phyloP scores from a whole-genome alignment of 2,113 vertebrate genomes.

The Rhombomys opimus region DNA sequence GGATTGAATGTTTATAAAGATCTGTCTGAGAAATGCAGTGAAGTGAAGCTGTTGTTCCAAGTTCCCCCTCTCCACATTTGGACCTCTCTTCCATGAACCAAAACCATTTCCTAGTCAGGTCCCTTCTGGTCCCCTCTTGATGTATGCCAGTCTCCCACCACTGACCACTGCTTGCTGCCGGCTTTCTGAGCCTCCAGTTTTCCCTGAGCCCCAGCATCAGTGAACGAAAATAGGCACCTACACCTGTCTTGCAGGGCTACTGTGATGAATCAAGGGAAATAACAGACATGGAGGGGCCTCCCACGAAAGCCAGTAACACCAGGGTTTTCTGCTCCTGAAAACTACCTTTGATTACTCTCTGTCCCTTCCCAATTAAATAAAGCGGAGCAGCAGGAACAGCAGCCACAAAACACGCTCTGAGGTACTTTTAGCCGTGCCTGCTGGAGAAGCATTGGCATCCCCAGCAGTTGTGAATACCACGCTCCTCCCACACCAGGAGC shows the following conservation, averaged over 20 bases:
- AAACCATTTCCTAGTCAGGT: background rate
- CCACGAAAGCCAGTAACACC: background rate
- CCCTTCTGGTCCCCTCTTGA: background rate
- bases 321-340: background rate
- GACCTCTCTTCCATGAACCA: background rate
- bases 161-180: background rate
- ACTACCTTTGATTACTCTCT: background rate
- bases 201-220: background rate
- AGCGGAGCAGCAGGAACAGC: background rate
- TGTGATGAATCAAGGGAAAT: background rate
- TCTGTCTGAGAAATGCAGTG: background rate
- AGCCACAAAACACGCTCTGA: background rate
- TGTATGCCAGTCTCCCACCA: background rate
- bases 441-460: background rate
- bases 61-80: background rate
- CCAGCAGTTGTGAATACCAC: background rate
- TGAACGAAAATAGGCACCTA: background rate
- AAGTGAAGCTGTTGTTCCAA: background rate
- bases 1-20: background rate
- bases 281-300: background rate
- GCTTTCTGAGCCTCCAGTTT: background rate
- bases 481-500: background rate
- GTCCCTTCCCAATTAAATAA: constrained; percentile 47
- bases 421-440: background rate
- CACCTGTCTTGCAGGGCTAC: background rate